phyloP scores from a whole-genome alignment of 2,888 invertebrate species.

The Ischnura elegans region DNA sequence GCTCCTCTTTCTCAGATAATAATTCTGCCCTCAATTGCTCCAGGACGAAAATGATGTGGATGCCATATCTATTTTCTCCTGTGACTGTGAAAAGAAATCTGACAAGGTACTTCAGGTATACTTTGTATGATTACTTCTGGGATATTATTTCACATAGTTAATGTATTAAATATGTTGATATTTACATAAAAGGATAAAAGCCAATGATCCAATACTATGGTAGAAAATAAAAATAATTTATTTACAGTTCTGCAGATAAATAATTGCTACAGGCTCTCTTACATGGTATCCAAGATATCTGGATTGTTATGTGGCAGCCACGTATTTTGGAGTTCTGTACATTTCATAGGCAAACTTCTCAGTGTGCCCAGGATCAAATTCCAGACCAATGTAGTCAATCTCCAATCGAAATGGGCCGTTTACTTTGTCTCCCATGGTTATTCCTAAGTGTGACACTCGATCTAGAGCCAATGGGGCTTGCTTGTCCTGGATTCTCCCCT shows the following conservation, averaged over 20 bases:
- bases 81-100: no score
- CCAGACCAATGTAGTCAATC: constrained; percentile 94
- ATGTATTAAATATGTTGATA: no score
- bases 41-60: no score
- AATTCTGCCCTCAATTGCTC: no score
- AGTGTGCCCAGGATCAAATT: constrained; percentile 87
- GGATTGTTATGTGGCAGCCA: constrained; percentile 78
- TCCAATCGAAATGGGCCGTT: constrained; percentile 93
- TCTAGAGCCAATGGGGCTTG: constrained; percentile 84
- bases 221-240: background rate
- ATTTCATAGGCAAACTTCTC: constrained; percentile 97
- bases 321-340: constrained; percentile 86
- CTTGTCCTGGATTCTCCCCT: constrained; percentile 92
- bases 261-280: background rate
- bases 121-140: no score
- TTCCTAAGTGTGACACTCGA: constrained; percentile 87
- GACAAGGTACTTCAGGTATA: no score
- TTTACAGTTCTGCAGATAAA: background rate
- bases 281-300: background rate
- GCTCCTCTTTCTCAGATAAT: no score
- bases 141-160: no score
- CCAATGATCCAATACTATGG: no score
- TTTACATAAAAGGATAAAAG: no score
- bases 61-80: no score
- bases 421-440: constrained; percentile 89